Conservation (phyloP, 53 echinoderm and acorn worm genomes). For the Temnopleurus reevesii region DNA sequence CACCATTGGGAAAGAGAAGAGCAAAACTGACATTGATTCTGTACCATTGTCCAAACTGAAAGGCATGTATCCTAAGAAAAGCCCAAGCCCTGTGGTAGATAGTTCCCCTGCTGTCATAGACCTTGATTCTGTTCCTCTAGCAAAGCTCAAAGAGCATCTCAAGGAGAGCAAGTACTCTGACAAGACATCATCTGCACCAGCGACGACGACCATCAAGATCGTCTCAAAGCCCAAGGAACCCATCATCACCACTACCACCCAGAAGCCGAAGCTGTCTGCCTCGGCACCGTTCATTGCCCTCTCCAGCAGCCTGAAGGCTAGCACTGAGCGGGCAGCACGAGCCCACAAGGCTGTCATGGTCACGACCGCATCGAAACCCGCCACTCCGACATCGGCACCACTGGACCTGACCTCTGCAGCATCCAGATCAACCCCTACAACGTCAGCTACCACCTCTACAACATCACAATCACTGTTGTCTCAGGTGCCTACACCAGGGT, state of each 20-base stretch:
- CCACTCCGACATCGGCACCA: neutral
- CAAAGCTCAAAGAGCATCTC: constrained; percentile 51
- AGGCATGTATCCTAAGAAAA: neutral
- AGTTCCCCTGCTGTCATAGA: constrained; percentile 22
- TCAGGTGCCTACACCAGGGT: neutral
- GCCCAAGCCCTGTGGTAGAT: neutral
- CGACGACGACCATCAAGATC: constrained; percentile 53
- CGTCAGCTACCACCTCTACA: neutral
- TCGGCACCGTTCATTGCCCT: constrained; percentile 46
- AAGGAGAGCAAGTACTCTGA: constrained; percentile 6
- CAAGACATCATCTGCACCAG: constrained; percentile 18
- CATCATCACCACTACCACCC: neutral
- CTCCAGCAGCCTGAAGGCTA: constrained; percentile 55
- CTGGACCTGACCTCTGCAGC: neutral
- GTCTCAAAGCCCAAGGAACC: constrained; percentile 43
- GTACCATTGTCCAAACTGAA: constrained; percentile 23
- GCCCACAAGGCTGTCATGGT: constrained; percentile 41
- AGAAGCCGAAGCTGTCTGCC: constrained; percentile 51
- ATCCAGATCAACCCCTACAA: neutral
- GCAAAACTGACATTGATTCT: neutral
- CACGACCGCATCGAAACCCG: neutral
- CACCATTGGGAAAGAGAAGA: neutral
- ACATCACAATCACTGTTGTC: neutral
- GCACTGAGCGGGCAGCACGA: constrained; percentile 24
- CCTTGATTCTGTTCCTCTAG: constrained; percentile 39